Conservation (phyloP, 2,888 invertebrate species). For the Melieria omissa region DNA sequence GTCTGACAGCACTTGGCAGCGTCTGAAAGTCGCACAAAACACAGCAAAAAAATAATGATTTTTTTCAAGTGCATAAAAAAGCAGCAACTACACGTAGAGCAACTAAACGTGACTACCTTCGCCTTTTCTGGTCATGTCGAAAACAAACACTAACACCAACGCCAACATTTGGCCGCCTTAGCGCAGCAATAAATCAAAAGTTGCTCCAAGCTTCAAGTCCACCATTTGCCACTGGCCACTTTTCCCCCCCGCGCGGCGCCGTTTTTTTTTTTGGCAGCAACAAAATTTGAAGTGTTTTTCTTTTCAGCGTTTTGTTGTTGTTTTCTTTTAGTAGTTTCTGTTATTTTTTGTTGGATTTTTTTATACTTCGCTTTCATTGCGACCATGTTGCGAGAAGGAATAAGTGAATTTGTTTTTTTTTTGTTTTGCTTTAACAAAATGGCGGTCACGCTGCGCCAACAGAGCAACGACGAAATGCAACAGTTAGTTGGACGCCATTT, state of each 20-base stretch:
- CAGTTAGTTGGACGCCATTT: slow-evolving; percentile 12
- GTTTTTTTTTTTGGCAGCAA: no score
- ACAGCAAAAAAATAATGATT: not conserved
- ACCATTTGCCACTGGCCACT: no score
- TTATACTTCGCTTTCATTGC: no score
- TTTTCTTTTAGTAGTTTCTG: no score
- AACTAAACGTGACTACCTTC: slow-evolving; percentile 19
- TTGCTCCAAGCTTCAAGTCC: not conserved
- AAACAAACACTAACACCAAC: not conserved
- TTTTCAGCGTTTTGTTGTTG: no score
- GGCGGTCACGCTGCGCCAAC: slow-evolving; percentile 2
- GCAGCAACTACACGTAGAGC: not conserved
- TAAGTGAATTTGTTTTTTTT: no score
- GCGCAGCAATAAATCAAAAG: slow-evolving; percentile 15
- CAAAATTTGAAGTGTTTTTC: no score
- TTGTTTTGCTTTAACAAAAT: no score
- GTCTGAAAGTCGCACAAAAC: not conserved
- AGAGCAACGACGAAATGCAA: not conserved
- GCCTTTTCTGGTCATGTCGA: not conserved
- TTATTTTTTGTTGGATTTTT: no score
- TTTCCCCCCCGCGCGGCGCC: no score
- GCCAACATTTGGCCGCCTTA: slow-evolving; percentile 1
- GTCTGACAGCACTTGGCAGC: slow-evolving; percentile 4
- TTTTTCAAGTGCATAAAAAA: slow-evolving; percentile 2
- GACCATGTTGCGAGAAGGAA: no score